phyloP scores from a whole-genome alignment of 2,888 invertebrate species.

The Patella depressa region DNA sequence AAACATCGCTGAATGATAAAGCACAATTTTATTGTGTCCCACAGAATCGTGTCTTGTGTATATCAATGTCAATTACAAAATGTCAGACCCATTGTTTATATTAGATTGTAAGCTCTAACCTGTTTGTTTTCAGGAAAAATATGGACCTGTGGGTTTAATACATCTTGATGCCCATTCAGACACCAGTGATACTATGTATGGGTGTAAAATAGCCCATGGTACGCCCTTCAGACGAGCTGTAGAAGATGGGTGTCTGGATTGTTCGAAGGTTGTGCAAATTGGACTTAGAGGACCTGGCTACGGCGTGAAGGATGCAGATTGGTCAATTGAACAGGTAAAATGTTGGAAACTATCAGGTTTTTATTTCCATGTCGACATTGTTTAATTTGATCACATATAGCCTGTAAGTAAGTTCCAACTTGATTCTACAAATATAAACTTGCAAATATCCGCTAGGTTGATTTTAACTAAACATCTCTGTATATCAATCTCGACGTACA shows the following conservation, averaged over 20 bases:
- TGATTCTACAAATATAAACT: too few relatives aligned
- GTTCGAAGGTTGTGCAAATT: slow-evolving; percentile 66
- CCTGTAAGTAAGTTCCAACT: too few relatives aligned
- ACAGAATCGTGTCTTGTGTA: too few relatives aligned
- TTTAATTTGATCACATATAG: too few relatives aligned
- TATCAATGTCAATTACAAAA: too few relatives aligned
- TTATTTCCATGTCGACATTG: neutral
- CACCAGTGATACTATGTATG: slow-evolving; percentile 63
- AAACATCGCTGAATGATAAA: too few relatives aligned
- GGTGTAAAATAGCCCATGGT: slow-evolving; percentile 68
- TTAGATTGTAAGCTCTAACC: neutral
- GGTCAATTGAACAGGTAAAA: slow-evolving; percentile 60
- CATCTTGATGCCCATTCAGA: slow-evolving; percentile 71
- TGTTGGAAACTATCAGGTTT: neutral
- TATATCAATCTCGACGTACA: too few relatives aligned
- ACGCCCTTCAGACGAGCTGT: slow-evolving; percentile 69
- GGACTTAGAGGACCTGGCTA: slow-evolving; percentile 68
- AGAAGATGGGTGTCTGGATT: slow-evolving; percentile 69
- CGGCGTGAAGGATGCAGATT: slow-evolving; percentile 54
- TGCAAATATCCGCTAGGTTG: too few relatives aligned
- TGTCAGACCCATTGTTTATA: too few relatives aligned
- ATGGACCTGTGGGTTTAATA: slow-evolving; percentile 69
- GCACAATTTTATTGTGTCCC: too few relatives aligned
- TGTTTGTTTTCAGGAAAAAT: slow-evolving; percentile 55
- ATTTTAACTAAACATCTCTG: too few relatives aligned